Conservation (phyloP, 2,113 vertebrate genomes). For the Anguilla japonica region DNA sequence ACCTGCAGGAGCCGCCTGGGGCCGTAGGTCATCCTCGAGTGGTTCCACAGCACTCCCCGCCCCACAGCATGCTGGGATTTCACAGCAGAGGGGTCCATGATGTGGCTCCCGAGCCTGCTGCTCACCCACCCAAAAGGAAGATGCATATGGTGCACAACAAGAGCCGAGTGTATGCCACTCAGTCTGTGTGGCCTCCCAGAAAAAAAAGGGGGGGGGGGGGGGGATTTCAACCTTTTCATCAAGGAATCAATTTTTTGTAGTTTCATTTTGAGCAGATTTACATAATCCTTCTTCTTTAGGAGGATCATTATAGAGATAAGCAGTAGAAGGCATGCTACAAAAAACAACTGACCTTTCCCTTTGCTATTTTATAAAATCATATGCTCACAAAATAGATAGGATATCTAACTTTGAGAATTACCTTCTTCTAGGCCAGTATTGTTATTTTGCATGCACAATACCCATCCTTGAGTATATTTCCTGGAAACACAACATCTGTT, state of each 20-base stretch:
- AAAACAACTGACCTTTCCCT: not conserved
- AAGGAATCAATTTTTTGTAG: no score
- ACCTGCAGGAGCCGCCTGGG: slow-evolving; percentile 61
- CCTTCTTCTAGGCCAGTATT: not conserved
- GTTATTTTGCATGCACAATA: not conserved
- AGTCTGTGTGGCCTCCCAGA: not conserved
- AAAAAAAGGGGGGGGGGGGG: not conserved
- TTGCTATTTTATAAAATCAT: not conserved
- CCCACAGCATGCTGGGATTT: slow-evolving; percentile 36
- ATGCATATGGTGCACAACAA: not conserved
- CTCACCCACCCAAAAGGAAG: not conserved
- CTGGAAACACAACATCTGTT: not conserved
- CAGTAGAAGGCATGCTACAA: not conserved
- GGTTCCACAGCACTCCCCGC: slow-evolving; percentile 40
- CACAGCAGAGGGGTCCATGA: not conserved
- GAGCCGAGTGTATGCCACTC: not conserved
- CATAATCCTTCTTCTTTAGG: not conserved
- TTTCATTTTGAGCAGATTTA: not conserved
- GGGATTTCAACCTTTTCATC: not conserved
- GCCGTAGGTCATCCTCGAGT: slow-evolving; percentile 40
- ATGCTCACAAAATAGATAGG: not conserved
- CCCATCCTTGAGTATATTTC: not conserved
- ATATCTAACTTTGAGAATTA: not conserved
- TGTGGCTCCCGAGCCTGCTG: not conserved
- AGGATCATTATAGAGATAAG: not conserved